Evolutionary conservation across 1,140 invertebrate species (phyloP).

Genomic region (Cyclargus thomasi): DNA sequence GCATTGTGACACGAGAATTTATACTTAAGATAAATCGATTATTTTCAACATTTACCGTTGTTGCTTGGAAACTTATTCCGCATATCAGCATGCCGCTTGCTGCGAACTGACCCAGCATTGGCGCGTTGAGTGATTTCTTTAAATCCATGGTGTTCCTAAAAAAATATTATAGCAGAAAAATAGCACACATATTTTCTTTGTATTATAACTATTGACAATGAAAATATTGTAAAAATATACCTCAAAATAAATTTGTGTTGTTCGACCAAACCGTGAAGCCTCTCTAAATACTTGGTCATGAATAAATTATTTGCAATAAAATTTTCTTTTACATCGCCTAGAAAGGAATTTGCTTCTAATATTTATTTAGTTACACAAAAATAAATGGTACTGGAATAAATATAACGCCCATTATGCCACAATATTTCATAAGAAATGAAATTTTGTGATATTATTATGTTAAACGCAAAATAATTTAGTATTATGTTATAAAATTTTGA

Average conservation of each 20-base stretch:
- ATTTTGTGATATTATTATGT: too few relatives aligned
- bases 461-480: too few relatives aligned
- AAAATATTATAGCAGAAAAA: not conserved
- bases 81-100: constrained; percentile 48
- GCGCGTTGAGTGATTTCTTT: constrained; percentile 35
- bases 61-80: constrained; percentile 47
- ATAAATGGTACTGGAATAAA: not conserved
- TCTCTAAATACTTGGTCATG: constrained; percentile 30
- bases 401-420: not conserved
- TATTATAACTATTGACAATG: not conserved
- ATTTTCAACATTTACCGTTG: constrained; percentile 23
- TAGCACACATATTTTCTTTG: not conserved
- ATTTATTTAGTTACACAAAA: not conserved
- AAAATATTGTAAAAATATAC: constrained; percentile 29
- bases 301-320: constrained; percentile 26
- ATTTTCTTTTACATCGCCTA: constrained; percentile 14
- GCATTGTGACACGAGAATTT: too few relatives aligned
- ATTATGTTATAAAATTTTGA: too few relatives aligned
- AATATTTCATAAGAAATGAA: too few relatives aligned
- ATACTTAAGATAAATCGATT: too few relatives aligned
- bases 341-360: not conserved
- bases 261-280: constrained; percentile 36
- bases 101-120: constrained; percentile 45
- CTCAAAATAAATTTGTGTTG: constrained; percentile 44
- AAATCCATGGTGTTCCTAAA: constrained; percentile 42